These are phyloP conservation scores for Formicarius rufipectus DNA, from an alignment of 2,113 vertebrate species.

Conservation along the genomic window DNA sequence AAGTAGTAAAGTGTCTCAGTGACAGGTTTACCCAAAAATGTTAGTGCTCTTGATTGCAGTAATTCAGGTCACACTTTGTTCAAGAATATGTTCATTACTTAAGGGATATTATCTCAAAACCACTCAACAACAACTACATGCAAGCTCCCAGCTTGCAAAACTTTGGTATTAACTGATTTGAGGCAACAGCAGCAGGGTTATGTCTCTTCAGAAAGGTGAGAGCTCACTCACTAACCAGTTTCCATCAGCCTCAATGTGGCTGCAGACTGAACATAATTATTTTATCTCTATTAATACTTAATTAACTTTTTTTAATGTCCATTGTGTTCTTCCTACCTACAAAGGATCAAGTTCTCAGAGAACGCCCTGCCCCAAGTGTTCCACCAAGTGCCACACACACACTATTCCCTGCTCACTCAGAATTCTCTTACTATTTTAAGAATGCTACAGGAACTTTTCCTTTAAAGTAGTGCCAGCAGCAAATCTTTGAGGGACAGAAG, in stretches of 20 bases:
- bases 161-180: not conserved
- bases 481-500: no score
- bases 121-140: not conserved
- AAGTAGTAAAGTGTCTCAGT: not conserved
- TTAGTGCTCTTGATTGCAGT: not conserved
- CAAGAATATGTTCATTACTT: not conserved
- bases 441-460: no score
- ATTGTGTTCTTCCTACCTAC: not conserved
- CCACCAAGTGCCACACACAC: not conserved
- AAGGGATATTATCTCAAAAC: not conserved
- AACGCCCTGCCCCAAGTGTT: not conserved
- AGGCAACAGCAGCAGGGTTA: not conserved
- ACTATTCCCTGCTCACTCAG: not conserved
- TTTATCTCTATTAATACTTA: not conserved
- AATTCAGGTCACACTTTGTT: not conserved
- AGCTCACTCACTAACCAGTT: not conserved
- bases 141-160: not conserved
- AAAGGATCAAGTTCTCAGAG: not conserved
- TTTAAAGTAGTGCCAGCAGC: no score
- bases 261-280: not conserved
- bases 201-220: not conserved
- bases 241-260: not conserved
- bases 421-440: no score
- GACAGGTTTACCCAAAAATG: conserved; percentile 6
- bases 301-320: not conserved